A percentile compares a stretch with the other conserved stretches of the same genome.
These are phyloP conservation scores for Xanthostigma xanthostigma DNA, from an alignment of 2,888 invertebrate genomes.

Conservation along the genomic window DNA sequence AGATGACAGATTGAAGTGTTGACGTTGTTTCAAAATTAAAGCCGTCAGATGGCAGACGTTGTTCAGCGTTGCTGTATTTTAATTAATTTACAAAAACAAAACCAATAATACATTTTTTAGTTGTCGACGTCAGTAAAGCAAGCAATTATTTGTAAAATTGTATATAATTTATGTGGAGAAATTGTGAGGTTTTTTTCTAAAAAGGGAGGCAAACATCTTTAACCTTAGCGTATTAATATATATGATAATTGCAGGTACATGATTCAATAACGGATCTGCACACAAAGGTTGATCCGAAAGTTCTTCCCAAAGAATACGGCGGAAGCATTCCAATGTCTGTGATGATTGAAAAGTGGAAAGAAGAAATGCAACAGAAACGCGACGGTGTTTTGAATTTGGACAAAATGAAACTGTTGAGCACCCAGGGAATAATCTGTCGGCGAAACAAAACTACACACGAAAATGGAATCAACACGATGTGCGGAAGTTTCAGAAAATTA, in stretches of 20 bases:
- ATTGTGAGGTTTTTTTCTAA: no score
- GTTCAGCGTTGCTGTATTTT: no score
- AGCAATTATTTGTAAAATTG: no score
- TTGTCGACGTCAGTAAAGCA: no score
- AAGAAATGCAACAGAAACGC: constrained; percentile 42
- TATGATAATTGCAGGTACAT: constrained; percentile 41
- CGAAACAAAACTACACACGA: constrained; percentile 21
- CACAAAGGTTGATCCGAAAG: constrained; percentile 40
- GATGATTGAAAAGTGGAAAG: constrained; percentile 55
- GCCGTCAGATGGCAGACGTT: no score
- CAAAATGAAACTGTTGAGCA: constrained; percentile 47
- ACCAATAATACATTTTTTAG: no score
- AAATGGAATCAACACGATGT: constrained; percentile 16
- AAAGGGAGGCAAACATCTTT: no score
- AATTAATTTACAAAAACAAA: no score
- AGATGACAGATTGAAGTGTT: no score
- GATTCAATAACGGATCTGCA: constrained; percentile 41
- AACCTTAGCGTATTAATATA: no score
- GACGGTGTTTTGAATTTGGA: constrained; percentile 44
- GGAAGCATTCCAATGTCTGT: constrained; percentile 52
- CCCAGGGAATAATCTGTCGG: constrained; percentile 36
- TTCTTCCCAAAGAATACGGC: constrained; percentile 58
- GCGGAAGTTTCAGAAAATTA: constrained; percentile 54
- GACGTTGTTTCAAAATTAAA: no score
- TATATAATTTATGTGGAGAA: no score